A percentile compares a stretch with the other conserved stretches of the same genome.
phyloP scores from a whole-genome alignment of 2,113 vertebrate genomes.

The Strigops habroptila region DNA sequence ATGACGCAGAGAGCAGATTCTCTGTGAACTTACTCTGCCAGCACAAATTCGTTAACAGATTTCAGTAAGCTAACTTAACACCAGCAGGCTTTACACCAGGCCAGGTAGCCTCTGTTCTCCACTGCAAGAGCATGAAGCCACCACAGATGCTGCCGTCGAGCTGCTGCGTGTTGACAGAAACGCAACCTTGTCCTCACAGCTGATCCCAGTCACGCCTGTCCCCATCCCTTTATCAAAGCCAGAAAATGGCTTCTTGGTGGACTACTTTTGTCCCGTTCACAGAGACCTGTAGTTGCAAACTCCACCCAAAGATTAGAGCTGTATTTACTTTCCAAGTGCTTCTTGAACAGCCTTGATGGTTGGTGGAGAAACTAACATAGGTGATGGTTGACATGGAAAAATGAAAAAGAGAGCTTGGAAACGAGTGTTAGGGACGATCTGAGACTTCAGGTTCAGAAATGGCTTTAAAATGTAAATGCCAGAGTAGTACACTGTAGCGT shows the following conservation, averaged over 20 bases:
- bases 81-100: not conserved
- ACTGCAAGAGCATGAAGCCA: not conserved
- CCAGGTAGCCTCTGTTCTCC: not conserved
- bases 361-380: not conserved
- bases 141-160: rapidly evolving
- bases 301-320: not conserved
- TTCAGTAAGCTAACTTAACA: not conserved
- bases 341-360: not conserved
- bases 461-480: not conserved
- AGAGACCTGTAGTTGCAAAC: not conserved
- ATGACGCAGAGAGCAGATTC: rapidly evolving
- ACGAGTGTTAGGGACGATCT: not conserved
- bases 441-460: not conserved
- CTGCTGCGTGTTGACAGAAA: not conserved
- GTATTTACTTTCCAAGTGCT: not conserved
- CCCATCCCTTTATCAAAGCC: not conserved
- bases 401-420: not conserved
- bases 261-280: not conserved
- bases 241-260: not conserved
- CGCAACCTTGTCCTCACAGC: rapidly evolving
- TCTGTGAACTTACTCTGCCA: not conserved
- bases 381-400: not conserved
- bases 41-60: not conserved
- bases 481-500: not conserved
- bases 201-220: not conserved